These are phyloP conservation scores for Equus quagga DNA, from an alignment of 2,113 vertebrate species.

Conservation along the genomic window DNA sequence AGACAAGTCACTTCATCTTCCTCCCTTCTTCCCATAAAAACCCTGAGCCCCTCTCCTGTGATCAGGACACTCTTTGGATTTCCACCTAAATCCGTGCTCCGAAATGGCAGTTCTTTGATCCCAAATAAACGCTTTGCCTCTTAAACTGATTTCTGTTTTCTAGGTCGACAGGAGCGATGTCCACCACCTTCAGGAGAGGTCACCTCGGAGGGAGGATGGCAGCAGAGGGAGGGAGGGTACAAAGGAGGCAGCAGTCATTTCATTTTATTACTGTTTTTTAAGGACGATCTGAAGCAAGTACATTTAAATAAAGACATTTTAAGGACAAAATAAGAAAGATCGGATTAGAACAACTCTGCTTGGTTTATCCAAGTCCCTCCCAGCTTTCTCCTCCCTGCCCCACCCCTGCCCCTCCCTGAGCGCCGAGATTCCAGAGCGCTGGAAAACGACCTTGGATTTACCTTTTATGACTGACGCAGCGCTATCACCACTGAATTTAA, in stretches of 20 bases:
- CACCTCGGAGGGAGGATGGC: no score
- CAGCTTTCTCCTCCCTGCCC: not conserved
- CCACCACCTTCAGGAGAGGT: not conserved
- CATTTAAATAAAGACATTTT: not conserved
- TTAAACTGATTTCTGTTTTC: no score
- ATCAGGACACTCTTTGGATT: no score
- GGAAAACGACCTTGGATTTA: not conserved
- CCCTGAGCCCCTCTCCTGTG: no score
- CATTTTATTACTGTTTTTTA: not conserved
- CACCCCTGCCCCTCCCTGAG: not conserved
- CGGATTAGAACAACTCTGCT: not conserved
- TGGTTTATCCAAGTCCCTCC: not conserved
- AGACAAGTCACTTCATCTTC: no score
- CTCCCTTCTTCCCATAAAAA: no score
- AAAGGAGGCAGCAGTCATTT: not conserved
- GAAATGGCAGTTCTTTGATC: no score
- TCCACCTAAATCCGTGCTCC: no score
- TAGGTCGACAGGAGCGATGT: not conserved
- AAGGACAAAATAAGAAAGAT: not conserved
- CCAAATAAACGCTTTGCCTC: no score
- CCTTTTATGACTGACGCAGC: not conserved
- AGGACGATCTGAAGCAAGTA: not conserved
- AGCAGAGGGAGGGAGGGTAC: no score
- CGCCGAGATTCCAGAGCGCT: not conserved
- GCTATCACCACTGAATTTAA: not conserved